Base-by-base conservation (phyloP, 92 coral and sea anemone genomes). In the Anthopleura xanthogrammica region DNA sequence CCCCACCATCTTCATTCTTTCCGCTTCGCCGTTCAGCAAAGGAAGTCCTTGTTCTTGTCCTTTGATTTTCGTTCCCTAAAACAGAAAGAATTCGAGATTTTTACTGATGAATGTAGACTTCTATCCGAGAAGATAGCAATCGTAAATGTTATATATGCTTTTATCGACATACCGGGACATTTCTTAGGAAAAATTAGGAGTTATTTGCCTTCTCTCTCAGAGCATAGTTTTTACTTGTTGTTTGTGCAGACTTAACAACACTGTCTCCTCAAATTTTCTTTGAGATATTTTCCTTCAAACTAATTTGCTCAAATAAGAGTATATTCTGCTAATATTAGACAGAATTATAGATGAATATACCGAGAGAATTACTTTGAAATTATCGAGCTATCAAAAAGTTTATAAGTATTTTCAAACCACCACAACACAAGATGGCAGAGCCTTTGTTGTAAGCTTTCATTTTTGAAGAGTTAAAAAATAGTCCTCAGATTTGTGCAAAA, bases 41-140 rank as follows among this genome's bases (percentile, higher is more conserved):
- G 70, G 70, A 62, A 62, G 70, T 22, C 29, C 70, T 62, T 62
- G 70, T 62, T 62, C 70, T 62, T 62, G 70, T 62, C 12, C 70
- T 62, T 62, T 11, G 70, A 62, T 29, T 62, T 62, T 62, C 29
- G 12, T 22, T 62, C 13, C 19, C 36, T 62, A 62, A 62, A 62
- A 62, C 24, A n/a, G 24, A 62, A 20, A 62, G 36, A 62, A 20
- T 62, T 62, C 20, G 24, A 20, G 36, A 8, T 62, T 60, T 62
- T 54, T 54, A 54, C 16, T 54, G 58, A 8, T 54, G 13, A n/a
- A 62, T 11, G 2, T 62, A 20, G 29, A 19, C 3, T 20, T 20
- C 0, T 20, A 23, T 62, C 19, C 70, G 20, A 62, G 24, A 2
- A 62, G 39, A n/a, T 62, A 20, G 29, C 24, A 62, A 62, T 20